A percentile compares a stretch with the other conserved stretches of the same genome.
These are phyloP conservation scores for Rhopalosiphum nymphaeae DNA, from an alignment of 2,888 invertebrate species.

Conservation along the genomic window DNA sequence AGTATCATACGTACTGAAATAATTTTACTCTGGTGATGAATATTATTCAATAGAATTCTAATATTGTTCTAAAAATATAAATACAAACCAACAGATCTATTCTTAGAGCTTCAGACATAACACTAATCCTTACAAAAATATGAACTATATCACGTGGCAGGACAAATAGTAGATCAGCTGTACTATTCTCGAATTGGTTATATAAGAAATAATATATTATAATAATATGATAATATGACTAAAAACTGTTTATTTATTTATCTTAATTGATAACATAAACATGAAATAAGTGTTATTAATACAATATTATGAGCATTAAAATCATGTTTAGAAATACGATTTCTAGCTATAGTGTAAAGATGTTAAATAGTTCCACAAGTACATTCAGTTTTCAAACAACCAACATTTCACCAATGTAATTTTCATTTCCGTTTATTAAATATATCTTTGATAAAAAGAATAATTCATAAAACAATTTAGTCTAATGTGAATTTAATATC, in stretches of 20 bases:
- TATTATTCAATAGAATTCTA: no score
- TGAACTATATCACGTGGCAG: not conserved
- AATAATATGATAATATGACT: not conserved
- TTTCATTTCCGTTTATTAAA: not conserved
- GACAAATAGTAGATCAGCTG: not conserved
- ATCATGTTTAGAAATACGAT: not conserved
- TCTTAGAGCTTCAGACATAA: not conserved
- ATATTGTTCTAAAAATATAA: not conserved
- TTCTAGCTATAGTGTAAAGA: not conserved
- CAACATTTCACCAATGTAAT: not conserved
- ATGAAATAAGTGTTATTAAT: not conserved
- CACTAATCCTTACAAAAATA: not conserved
- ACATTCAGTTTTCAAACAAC: not conserved
- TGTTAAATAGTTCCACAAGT: not conserved
- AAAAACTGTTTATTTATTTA: not conserved
- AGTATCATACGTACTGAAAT: no score
- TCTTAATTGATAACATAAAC: not conserved
- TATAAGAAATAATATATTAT: not conserved
- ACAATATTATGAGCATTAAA: not conserved
- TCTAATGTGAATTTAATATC: not conserved
- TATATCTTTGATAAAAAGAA: not conserved
- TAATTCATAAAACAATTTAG: not conserved
- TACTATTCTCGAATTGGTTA: not conserved
- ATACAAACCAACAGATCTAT: not conserved
- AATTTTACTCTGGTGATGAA: no score